These are phyloP conservation scores for Lutraria lutraria DNA, from an alignment of 2,888 invertebrate species.

Conservation along the genomic window DNA sequence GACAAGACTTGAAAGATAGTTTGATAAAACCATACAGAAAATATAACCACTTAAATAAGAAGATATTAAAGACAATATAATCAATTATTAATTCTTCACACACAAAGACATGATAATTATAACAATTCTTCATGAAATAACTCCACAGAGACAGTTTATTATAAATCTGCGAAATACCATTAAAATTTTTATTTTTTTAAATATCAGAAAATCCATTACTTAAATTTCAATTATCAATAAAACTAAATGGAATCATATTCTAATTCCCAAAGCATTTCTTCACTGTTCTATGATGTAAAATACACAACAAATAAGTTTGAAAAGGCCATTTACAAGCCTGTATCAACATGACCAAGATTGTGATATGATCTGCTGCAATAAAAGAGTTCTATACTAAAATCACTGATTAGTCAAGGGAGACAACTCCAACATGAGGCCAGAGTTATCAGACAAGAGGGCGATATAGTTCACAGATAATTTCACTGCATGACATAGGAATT, in stretches of 20 bases:
- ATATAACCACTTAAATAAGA: no score
- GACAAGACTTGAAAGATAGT: neutral
- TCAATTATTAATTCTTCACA: neutral
- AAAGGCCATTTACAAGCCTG: neutral
- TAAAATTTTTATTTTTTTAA: neutral
- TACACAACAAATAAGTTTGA: neutral
- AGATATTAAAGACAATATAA: no score
- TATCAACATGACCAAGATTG: neutral
- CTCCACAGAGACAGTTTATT: neutral
- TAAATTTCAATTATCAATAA: neutral
- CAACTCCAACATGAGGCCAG: no score
- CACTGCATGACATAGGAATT: no score
- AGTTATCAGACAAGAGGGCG: no score
- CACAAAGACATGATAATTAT: neutral
- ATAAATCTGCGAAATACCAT: neutral
- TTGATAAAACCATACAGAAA: no score
- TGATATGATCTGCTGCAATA: neutral
- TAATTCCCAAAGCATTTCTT: neutral
- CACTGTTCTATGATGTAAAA: neutral
- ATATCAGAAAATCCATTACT: neutral
- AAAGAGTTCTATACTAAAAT: no score
- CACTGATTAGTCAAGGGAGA: no score
- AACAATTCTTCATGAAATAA: neutral
- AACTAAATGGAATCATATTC: neutral
- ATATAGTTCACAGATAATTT: no score